Conservation (phyloP, 1,140 invertebrate genomes). For the Lethocerus indicus region DNA sequence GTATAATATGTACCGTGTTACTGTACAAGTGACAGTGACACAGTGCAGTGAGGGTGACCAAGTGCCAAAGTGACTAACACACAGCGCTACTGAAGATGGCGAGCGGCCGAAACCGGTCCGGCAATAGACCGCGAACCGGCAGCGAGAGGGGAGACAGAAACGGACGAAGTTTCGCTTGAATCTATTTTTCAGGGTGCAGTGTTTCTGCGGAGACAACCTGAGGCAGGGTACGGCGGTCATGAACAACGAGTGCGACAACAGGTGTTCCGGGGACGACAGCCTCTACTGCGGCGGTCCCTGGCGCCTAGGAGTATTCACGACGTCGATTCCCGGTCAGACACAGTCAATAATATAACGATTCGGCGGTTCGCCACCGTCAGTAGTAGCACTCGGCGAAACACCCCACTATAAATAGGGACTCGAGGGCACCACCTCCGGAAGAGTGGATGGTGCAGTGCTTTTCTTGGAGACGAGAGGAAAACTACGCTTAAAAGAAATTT, state of each 20-base stretch:
- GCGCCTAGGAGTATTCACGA: background rate
- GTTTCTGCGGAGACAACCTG: background rate
- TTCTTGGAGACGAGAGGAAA: too few relatives aligned
- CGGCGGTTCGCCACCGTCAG: too few relatives aligned
- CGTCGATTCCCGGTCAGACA: background rate
- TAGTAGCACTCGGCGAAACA: too few relatives aligned
- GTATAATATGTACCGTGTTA: too few relatives aligned
- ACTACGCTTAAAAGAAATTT: too few relatives aligned
- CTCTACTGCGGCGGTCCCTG: background rate
- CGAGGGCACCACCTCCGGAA: too few relatives aligned
- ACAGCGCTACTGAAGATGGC: background rate
- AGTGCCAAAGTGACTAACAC: background rate
- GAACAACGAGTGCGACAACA: background rate
- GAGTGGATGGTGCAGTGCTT: too few relatives aligned
- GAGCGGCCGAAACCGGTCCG: background rate
- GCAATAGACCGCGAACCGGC: background rate
- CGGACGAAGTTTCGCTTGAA: too few relatives aligned
- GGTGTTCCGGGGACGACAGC: background rate
- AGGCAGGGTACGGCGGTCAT: slow-evolving; percentile 25
- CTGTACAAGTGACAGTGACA: too few relatives aligned
- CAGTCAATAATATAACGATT: background rate
- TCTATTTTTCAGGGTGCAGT: background rate
- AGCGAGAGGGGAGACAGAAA: too few relatives aligned
- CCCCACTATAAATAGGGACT: too few relatives aligned
- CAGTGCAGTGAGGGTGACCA: background rate